phyloP scores from a whole-genome alignment of 2,888 invertebrate genomes.

The Chloromyia formosa region DNA sequence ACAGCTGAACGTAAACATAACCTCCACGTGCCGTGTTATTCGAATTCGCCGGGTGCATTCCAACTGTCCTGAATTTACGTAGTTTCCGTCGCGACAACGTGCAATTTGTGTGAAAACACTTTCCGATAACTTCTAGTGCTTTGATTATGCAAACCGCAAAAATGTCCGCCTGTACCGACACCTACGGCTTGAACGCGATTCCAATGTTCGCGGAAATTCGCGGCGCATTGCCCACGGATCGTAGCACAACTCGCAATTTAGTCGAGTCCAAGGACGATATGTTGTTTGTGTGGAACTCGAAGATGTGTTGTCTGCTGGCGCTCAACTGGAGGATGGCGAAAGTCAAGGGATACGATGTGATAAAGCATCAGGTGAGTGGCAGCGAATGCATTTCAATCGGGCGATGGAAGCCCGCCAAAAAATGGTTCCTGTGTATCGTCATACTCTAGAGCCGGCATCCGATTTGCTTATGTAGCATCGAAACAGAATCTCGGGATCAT shows the following conservation, averaged over 20 bases:
- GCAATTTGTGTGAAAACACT: neutral
- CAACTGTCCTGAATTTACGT: neutral
- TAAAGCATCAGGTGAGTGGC: conserved; percentile 65
- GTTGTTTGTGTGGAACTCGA: conserved; percentile 71
- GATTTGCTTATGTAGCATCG: neutral
- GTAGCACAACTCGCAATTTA: conserved; percentile 67
- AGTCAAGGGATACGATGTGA: conserved; percentile 59
- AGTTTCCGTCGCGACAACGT: neutral
- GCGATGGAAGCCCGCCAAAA: conserved; percentile 25
- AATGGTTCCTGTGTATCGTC: too few relatives aligned
- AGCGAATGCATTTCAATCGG: neutral
- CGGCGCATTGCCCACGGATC: conserved; percentile 65
- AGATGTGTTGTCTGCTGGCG: conserved; percentile 67
- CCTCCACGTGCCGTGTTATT: neutral
- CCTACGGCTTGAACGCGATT: conserved; percentile 67
- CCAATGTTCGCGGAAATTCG: conserved; percentile 68
- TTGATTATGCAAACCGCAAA: neutral
- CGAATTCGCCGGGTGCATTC: neutral
- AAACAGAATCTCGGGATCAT: neutral
- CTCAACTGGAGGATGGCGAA: conserved; percentile 67
- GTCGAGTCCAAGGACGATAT: conserved; percentile 70
- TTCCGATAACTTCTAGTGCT: neutral
- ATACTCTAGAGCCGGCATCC: too few relatives aligned
- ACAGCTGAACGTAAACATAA: conserved; percentile 37
- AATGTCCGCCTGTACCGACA: conserved; percentile 65